These are phyloP conservation scores for Drosophila rufa DNA, from an alignment of 1,140 invertebrate genomes.

Conservation along the genomic window DNA sequence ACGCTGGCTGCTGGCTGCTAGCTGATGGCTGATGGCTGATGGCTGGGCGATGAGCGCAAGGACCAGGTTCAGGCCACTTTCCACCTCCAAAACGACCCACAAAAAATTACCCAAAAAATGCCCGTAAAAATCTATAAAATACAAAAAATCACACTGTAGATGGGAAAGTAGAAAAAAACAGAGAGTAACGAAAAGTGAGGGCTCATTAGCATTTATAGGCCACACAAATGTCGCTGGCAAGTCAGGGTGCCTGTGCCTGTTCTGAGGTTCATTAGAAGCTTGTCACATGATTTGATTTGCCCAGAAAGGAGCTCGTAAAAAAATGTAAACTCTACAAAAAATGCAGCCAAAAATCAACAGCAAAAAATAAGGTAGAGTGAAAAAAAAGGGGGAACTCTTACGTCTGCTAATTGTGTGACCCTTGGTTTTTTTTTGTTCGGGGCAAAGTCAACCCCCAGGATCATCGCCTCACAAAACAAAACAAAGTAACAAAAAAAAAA, in stretches of 20 bases:
- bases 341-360: conserved; percentile 14
- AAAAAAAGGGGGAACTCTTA: conserved; percentile 41
- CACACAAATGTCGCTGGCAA: conserved; percentile 65
- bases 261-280: conserved; percentile 81
- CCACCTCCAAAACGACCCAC: conserved; percentile 58
- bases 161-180: conserved; percentile 11
- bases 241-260: conserved; percentile 43
- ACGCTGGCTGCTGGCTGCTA: neutral
- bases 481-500: conserved; percentile 3
- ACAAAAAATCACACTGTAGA: conserved; percentile 26
- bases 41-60: conserved; percentile 12
- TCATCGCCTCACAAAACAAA: conserved; percentile 7
- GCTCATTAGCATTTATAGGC: conserved; percentile 81
- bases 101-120: conserved; percentile 77
- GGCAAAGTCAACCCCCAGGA: conserved; percentile 39
- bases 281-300: conserved; percentile 81
- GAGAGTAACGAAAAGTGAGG: conserved; percentile 35
- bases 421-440: conserved; percentile 5
- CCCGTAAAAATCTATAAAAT: conserved; percentile 79
- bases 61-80: conserved; percentile 7
- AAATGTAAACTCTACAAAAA: conserved; percentile 14
- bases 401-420: conserved; percentile 75
- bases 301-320: conserved; percentile 4
- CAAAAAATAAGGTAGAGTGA: conserved; percentile 19
- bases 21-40: neutral